A percentile compares a stretch with the other conserved stretches of the same genome.
These are phyloP conservation scores for Caenorhabditis briggsae DNA, from an alignment of 1,140 invertebrate genomes.

Conservation along the genomic window DNA sequence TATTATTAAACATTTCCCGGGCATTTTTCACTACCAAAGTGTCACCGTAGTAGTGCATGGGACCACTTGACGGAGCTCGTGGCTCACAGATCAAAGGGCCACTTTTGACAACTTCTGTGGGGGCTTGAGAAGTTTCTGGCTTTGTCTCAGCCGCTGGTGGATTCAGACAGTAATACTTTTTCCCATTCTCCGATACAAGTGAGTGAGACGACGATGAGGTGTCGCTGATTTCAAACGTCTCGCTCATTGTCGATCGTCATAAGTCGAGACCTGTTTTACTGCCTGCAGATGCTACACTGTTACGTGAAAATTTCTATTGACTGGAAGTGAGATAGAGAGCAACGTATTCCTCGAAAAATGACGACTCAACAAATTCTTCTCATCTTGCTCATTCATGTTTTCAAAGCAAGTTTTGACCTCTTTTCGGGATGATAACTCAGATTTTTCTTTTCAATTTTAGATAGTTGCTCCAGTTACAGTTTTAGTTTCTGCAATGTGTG, in stretches of 20 bases:
- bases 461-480: neutral
- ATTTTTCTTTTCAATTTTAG: neutral
- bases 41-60: neutral
- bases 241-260: conserved; percentile 4
- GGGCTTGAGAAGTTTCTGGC: neutral
- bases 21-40: conserved; percentile 28
- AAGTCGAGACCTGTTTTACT: neutral
- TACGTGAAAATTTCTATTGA: no score
- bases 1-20: conserved; percentile 24
- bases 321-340: neutral
- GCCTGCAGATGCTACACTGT: no score
- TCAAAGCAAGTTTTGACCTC: neutral
- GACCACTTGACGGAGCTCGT: neutral
- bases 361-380: neutral
- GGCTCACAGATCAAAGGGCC: neutral
- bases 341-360: neutral
- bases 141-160: neutral
- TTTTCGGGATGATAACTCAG: neutral
- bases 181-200: conserved; percentile 13
- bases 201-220: neutral
- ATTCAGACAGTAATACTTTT: conserved; percentile 29
- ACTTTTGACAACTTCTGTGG: neutral
- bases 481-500: neutral
- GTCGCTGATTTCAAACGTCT: neutral
- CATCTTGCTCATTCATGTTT: conserved; percentile 16